A percentile compares a stretch with the other conserved stretches of the same genome.
phyloP scores from a whole-genome alignment of 1,140 invertebrate species.

The Nasonia giraulti region DNA sequence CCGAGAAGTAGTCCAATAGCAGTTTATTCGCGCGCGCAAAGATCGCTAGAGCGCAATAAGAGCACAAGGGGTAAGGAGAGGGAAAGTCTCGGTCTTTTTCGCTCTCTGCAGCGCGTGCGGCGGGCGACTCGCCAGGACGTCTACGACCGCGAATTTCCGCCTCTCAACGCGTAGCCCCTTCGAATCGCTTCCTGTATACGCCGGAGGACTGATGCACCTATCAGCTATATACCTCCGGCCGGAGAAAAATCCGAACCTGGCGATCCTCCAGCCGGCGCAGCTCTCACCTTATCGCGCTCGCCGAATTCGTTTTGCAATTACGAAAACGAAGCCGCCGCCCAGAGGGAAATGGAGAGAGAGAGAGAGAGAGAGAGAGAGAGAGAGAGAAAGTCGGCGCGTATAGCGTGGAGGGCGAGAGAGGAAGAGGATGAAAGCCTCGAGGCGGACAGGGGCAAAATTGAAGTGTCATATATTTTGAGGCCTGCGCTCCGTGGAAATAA shows the following conservation, averaged over 20 bases:
- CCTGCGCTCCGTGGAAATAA: background rate
- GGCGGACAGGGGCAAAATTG: constrained; percentile 21
- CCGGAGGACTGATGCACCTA: background rate
- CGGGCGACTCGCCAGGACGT: constrained; percentile 57
- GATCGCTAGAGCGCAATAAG: background rate
- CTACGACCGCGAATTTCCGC: constrained; percentile 61
- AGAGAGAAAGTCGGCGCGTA: background rate
- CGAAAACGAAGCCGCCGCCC: constrained; percentile 41
- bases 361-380: too few species aligned
- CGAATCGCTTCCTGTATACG: constrained; percentile 58
- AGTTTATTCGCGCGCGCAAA: constrained; percentile 37
- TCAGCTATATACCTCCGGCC: background rate
- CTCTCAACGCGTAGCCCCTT: constrained; percentile 54
- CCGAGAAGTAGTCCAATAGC: constrained; percentile 32
- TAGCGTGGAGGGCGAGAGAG: background rate
- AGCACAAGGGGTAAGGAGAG: background rate
- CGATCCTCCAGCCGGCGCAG: constrained; percentile 55
- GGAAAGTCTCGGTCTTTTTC: constrained; percentile 7
- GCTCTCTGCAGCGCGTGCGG: constrained; percentile 1
- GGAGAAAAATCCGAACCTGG: constrained; percentile 58
- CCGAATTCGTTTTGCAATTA: constrained; percentile 56
- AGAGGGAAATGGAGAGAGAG: constrained; percentile 19
- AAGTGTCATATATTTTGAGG: constrained; percentile 40
- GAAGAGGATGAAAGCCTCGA: background rate
- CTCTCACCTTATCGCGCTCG: constrained; percentile 57